phyloP scores from a whole-genome alignment of 37 sponge, comb jelly and placozoan species.

The Cladorhizidae sp. region DNA sequence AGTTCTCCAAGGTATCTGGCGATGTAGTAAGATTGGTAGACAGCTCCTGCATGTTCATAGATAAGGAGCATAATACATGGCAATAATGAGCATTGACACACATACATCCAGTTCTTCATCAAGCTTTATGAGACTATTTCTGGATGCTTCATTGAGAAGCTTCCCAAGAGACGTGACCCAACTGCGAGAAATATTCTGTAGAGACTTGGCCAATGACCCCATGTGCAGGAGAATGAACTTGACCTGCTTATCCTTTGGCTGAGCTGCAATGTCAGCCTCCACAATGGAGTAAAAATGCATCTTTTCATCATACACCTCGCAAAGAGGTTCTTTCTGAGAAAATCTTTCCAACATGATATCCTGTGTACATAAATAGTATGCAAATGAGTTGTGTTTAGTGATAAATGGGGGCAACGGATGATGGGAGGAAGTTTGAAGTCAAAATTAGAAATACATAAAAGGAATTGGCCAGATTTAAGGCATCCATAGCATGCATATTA shows the following conservation, averaged over 20 bases:
- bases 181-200: constrained; percentile 81
- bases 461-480: too few species aligned
- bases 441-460: too few species aligned
- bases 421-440: too few species aligned
- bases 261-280: constrained; percentile 60
- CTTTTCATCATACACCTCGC: constrained; percentile 88
- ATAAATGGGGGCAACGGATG: too few species aligned
- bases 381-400: too few species aligned
- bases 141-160: constrained; percentile 82
- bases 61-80: background rate
- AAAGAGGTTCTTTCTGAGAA: constrained; percentile 75
- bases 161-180: constrained; percentile 95
- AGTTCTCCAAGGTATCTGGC: constrained; percentile 87
- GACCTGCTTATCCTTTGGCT: constrained; percentile 60
- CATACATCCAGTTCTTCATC: constrained; percentile 66
- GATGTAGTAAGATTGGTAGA: constrained; percentile 66
- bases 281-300: constrained; percentile 78
- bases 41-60: constrained; percentile 46
- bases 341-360: constrained; percentile 89
- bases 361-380: too few species aligned
- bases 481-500: too few species aligned
- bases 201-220: constrained; percentile 77
- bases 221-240: constrained; percentile 83
- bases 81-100: background rate
- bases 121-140: constrained; percentile 58